A percentile compares a stretch with the other conserved stretches of the same genome.
Conservation (phyloP, 2,797 vertebrate genomes). For the Bryconaethiops microstoma region DNA sequence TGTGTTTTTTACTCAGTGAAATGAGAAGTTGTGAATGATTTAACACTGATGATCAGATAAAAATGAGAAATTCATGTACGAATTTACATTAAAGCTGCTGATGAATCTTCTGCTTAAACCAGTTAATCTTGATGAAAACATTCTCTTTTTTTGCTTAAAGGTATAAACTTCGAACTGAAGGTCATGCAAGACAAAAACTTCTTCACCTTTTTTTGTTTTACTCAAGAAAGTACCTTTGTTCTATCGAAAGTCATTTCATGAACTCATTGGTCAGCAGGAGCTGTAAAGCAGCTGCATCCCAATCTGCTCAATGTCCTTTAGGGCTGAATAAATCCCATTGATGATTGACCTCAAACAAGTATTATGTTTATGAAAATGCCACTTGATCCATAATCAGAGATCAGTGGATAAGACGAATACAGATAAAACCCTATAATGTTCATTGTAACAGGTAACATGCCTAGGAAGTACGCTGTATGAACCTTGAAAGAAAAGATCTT, state of each 20-base stretch:
- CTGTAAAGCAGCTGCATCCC: slow-evolving; percentile 25
- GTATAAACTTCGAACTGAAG: too few species aligned
- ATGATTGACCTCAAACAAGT: slow-evolving; percentile 39
- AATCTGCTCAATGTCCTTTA: slow-evolving; percentile 2
- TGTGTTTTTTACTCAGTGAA: neutral
- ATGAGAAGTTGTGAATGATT: neutral
- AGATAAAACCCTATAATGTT: slow-evolving; percentile 21
- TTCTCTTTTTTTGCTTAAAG: too few species aligned
- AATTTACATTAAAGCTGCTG: neutral
- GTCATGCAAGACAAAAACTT: too few species aligned
- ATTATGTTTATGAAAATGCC: slow-evolving; percentile 42
- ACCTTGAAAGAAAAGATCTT: neutral
- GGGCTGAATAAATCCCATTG: slow-evolving; percentile 30
- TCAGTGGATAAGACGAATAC: slow-evolving; percentile 28
- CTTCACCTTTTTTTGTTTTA: too few species aligned
- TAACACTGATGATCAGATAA: neutral
- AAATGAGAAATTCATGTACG: neutral
- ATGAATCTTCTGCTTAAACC: neutral
- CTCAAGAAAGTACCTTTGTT: neutral
- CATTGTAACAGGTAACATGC: slow-evolving; percentile 30
- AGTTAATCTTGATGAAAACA: too few species aligned
- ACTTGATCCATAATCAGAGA: slow-evolving; percentile 15
- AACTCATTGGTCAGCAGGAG: slow-evolving; percentile 20
- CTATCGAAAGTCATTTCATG: neutral
- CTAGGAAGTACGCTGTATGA: slow-evolving; percentile 19